Evolutionary conservation across 1,140 invertebrate species (phyloP), one percentile per base, ranked within the genome.

Genomic region (Drosophila gunungcola): DNA sequence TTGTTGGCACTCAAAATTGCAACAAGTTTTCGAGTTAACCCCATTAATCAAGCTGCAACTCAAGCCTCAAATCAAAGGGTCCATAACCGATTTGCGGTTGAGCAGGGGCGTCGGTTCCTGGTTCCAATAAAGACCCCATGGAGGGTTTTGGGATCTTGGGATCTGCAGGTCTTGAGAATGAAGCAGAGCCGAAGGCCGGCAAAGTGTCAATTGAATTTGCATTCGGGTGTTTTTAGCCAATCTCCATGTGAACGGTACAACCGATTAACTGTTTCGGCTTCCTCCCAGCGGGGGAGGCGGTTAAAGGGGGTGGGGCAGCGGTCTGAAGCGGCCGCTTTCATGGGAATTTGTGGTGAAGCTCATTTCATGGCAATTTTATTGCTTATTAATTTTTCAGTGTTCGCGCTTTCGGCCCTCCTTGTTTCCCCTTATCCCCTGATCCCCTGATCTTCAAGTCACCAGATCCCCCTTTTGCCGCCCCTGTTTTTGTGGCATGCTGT

Each of bases 311-410:
- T 3, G 51, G 39, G 64, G 42, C 45, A 29, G 12, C 21, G 45
- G 45, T 21, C 45, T 36, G 41, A 4, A 48, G 63, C 21, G 36
- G 63, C 51, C 43, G 65, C 83, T 86, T 91, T 91, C 90, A 91
- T 91, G 90, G 85, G 85, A 91, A 91, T 91, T 64, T 54, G 60
- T 38, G 73, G 82, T 86, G 69, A 62, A 88, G 81, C 90, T 91
- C 86, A 91, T 91, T 91, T 91, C 90, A 91, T 91, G 90, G 85
- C 90, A 91, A 91, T 91, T 91, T 91, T 91, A 91, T 91, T 90
- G 90, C 90, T 91, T 90, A 91, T 91, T 91, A 91, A 91, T 91
- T 91, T 91, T 91, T 88, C 80, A 90, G 81, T 91, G 78, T 78
- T 81, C 69, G 85, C 82, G 79, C 78, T 85, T 81, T 73, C 54